These are phyloP conservation scores for Apeltes quadracus DNA, from an alignment of 2,113 vertebrate species.

Conservation along the genomic window DNA sequence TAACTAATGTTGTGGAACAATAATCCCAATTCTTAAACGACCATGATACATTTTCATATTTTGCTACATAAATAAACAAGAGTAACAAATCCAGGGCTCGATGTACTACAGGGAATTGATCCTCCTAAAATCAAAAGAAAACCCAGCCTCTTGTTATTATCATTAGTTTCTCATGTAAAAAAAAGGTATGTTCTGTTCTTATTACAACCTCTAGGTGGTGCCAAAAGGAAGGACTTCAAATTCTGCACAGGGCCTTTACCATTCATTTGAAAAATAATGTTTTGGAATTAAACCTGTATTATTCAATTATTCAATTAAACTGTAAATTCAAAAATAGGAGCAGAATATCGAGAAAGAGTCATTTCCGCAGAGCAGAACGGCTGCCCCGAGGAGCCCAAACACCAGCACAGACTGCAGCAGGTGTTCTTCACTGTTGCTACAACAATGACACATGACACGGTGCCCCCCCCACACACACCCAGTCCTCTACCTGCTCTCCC, in stretches of 20 bases:
- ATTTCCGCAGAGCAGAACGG: background rate
- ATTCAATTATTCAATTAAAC: too few species aligned
- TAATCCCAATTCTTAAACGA: background rate
- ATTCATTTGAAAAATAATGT: background rate
- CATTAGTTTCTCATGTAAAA: too few species aligned
- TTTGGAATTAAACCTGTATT: conserved; percentile 34
- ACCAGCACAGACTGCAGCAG: conserved; percentile 13
- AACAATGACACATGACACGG: background rate
- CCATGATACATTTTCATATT: background rate
- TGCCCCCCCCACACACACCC: background rate
- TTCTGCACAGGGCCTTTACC: background rate
- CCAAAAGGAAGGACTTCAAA: background rate
- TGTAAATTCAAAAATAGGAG: background rate
- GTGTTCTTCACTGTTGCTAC: background rate
- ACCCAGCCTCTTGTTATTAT: background rate
- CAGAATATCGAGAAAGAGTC: background rate
- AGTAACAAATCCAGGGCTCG: background rate
- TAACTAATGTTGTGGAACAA: background rate
- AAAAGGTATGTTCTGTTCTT: background rate
- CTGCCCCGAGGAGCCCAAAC: background rate
- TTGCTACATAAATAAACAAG: background rate
- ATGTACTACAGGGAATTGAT: background rate
- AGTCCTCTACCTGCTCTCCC: conserved; percentile 36
- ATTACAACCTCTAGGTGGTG: background rate
- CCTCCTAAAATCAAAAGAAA: background rate